Base-by-base conservation (phyloP, 1,140 invertebrate genomes). In the Meloidogyne hapla region DNA sequence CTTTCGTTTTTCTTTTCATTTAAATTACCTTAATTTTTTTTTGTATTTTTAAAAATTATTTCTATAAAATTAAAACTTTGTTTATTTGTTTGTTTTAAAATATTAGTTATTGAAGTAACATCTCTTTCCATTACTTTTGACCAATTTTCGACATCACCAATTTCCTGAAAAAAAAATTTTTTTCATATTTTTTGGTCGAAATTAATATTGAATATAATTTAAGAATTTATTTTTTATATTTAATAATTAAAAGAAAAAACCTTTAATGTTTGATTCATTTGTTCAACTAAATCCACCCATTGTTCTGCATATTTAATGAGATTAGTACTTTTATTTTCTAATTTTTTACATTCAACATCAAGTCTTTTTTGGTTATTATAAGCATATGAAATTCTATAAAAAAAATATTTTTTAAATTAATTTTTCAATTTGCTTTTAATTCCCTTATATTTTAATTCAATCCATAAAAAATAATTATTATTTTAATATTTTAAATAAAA, bases 351-450 rank as follows among this genome's bases (percentile, higher is more conserved):
- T 90, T 99, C 96, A 2, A 94, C 92, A 89, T 99, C 95, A 38
- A 99, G 89, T 86, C 94, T 92, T 86, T 97, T 97, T 88, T 99
- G 95, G 89, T 99, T 98, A 56, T 97, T 90, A 88, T 99, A 99
- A 5, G 96, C 95, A 89, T 98, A 94, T 4, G 95, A 94, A 28
- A 98, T 95, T 45, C 91, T 66, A n/a, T n/a, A n/a, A n/a, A n/a
- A n/a, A n/a, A n/a, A n/a, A n/a, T n/a, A n/a, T n/a, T n/a, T n/a
- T n/a, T n/a, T n/a, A n/a, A n/a, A n/a, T n/a, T n/a, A n/a, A n/a
- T n/a, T n/a, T n/a, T n/a, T n/a, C n/a, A n/a, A n/a, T n/a, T n/a
- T n/a, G n/a, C n/a, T n/a, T n/a, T n/a, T n/a, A n/a, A n/a, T n/a
- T n/a, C n/a, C n/a, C n/a, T n/a, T n/a, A n/a, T n/a, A n/a, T n/a